These are phyloP conservation scores for Ammodytes marinus DNA, from an alignment of 2,113 vertebrate genomes.

Conservation along the genomic window DNA sequence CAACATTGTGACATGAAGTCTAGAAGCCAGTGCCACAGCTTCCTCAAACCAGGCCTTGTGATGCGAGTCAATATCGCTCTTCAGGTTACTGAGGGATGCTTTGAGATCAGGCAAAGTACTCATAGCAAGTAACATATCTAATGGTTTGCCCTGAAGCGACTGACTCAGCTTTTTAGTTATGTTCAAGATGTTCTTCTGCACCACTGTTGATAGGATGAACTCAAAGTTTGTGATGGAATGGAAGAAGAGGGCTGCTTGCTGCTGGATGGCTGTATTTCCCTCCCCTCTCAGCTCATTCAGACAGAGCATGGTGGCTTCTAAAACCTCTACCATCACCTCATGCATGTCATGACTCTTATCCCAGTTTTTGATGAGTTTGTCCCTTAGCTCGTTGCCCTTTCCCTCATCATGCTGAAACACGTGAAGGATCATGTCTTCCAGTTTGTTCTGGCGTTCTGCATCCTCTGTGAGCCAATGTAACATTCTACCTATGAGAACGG, in stretches of 20 bases:
- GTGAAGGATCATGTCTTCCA: conserved; percentile 79
- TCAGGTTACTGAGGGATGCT: conserved; percentile 72
- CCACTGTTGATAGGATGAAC: conserved; percentile 81
- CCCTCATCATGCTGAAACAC: conserved; percentile 75
- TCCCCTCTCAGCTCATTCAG: conserved; percentile 77
- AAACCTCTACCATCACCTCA: conserved; percentile 76
- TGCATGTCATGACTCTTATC: conserved; percentile 84
- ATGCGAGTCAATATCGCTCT: conserved; percentile 74
- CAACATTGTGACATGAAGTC: conserved; percentile 74
- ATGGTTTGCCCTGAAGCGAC: conserved; percentile 82
- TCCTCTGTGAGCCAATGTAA: conserved; percentile 83
- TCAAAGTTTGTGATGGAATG: conserved; percentile 80
- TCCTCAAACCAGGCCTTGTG: conserved; percentile 85
- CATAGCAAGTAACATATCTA: conserved; percentile 81
- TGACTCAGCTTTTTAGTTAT: conserved; percentile 79
- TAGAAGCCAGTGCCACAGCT: conserved; percentile 77
- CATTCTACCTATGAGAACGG: conserved; percentile 69
- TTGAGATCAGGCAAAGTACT: conserved; percentile 75
- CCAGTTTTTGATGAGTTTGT: conserved; percentile 82
- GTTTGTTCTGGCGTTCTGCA: conserved; percentile 72
- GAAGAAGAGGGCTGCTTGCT: conserved; percentile 75
- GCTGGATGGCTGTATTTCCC: conserved; percentile 55
- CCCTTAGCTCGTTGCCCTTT: conserved; percentile 80
- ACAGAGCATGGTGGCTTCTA: conserved; percentile 77
- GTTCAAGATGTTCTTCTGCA: conserved; percentile 78